Conservation (phyloP, 2,888 invertebrate species). For the Drosophila gaucha region DNA sequence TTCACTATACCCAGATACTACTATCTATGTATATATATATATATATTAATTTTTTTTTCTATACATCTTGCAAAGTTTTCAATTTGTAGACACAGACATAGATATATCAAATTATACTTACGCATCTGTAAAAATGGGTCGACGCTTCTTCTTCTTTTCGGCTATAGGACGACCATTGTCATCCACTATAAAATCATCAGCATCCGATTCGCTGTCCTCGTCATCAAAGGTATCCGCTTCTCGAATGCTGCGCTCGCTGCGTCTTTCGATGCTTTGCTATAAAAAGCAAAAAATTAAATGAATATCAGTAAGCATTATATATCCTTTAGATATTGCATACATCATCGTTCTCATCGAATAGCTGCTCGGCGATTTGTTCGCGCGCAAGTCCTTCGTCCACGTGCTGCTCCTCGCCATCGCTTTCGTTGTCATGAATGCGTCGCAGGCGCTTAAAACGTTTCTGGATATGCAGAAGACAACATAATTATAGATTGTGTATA, state of each 20-base stretch:
- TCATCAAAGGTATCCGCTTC: conserved; percentile 87
- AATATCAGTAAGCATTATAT: neutral
- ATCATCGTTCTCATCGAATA: conserved; percentile 94
- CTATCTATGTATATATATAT: neutral
- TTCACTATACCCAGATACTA: too few species aligned
- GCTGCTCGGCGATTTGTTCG: conserved; percentile 94
- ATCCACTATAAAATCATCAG: conserved; percentile 98
- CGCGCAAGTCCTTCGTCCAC: conserved; percentile 92
- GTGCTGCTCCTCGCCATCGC: conserved; percentile 93
- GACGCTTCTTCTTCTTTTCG: conserved; percentile 91
- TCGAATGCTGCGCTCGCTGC: conserved; percentile 89
- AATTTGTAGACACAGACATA: too few species aligned
- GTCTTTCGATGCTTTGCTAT: conserved; percentile 90
- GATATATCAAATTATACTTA: conserved; percentile 86
- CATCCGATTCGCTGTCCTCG: conserved; percentile 93
- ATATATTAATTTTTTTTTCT: neutral
- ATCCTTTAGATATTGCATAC: conserved; percentile 84
- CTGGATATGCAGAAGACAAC: conserved; percentile 84
- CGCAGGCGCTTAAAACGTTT: conserved; percentile 94
- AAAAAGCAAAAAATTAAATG: neutral
- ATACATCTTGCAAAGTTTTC: too few species aligned
- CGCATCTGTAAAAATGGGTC: conserved; percentile 94
- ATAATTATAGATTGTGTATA: neutral
- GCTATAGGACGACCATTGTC: conserved; percentile 96
- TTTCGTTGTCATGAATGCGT: conserved; percentile 95